Base-by-base conservation (phyloP, 53 echinoderm and acorn worm species). In the Mesocentrotus franciscanus region DNA sequence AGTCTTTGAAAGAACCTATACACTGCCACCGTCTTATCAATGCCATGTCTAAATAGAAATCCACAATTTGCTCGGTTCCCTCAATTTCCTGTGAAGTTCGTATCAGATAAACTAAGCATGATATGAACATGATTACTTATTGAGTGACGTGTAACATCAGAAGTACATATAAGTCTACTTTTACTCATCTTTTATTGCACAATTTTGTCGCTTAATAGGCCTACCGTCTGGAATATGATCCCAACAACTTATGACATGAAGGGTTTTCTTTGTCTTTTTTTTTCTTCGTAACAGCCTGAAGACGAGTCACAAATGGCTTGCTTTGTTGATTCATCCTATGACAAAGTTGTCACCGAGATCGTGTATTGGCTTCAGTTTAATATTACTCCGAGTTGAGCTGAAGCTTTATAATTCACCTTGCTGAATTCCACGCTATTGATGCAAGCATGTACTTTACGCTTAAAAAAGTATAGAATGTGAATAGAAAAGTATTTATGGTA, bases 21-120 rank as follows among this genome's bases (percentile, higher is more conserved):
- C 8, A n/a, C 34, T 58, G 39, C 17, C 59, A 10, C 24, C 27
- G 2, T 36, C 87, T 87, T 58, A 13, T 29, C n/a, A 49, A 42
- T 83, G 84, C 39, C 8, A 20, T 17, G 55, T 84, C 84, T 42
- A 42, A 49, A 87, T 56, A n/a, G 20, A 27, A 85, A n/a, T 3
- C 87, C 15, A 84, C 24, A 57, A 29, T 57, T 87, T 27, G 18
- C 58, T 87, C 57, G 24, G 33, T 81, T 42, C 22, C 58, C 27
- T 58, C 58, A 87, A 87, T 87, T 87, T 87, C 87, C 87, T 87
- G 87, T 58, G n/a, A 24, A 58, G 58, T 81, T 57, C 18, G 24
- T 87, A 20, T 58, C 13, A 58, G 11, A 27, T 56, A 42, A 42
- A 42, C 18, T 36, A 8, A 36, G 30, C n/a, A 34, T 16, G 81